phyloP scores from a whole-genome alignment of 2,797 vertebrate genomes.

The Tangara arthus region DNA sequence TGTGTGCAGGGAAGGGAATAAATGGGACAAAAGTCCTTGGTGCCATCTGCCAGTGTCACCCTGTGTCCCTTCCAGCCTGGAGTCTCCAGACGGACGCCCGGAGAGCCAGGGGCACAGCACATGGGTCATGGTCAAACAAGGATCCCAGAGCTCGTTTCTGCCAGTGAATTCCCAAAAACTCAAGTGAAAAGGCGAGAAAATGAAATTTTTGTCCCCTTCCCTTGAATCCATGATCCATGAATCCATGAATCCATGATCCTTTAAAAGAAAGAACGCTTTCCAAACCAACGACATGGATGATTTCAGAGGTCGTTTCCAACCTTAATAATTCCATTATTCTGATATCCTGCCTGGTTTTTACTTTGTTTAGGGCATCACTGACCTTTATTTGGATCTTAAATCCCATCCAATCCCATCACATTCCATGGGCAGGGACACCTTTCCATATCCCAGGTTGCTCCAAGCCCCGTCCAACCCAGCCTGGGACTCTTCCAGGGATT shows the following conservation, averaged over 20 bases:
- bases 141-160: background rate
- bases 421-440: background rate
- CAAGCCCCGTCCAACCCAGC: rapidly evolving
- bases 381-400: background rate
- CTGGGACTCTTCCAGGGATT: background rate
- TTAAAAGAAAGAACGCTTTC: rapidly evolving
- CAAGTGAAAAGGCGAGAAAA: background rate
- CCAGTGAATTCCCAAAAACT: background rate
- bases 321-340: background rate
- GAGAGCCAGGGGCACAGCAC: background rate
- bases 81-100: background rate
- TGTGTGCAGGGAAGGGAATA: background rate
- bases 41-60: slow-evolving; percentile 6
- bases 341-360: background rate
- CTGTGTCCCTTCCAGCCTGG: background rate
- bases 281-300: rapidly evolving
- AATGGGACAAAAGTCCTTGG: background rate
- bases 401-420: background rate
- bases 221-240: too few relatives aligned
- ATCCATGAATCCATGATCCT: too few relatives aligned
- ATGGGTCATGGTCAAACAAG: background rate
- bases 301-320: background rate
- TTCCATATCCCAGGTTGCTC: background rate
- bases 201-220: background rate
- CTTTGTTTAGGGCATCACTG: background rate